These are phyloP conservation scores for Hypselothyrea guttata DNA, from an alignment of 2,888 invertebrate genomes.

Conservation along the genomic window DNA sequence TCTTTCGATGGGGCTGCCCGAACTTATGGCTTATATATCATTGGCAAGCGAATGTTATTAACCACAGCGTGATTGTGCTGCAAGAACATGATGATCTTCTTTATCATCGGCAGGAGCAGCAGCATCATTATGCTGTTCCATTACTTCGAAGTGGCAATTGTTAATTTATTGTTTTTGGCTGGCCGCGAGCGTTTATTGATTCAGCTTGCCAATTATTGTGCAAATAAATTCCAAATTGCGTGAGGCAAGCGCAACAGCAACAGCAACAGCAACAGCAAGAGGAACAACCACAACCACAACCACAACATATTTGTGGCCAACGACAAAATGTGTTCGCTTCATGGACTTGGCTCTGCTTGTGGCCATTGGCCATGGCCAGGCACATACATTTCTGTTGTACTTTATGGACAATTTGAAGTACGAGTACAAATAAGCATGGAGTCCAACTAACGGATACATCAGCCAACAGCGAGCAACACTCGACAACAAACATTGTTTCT, in stretches of 20 bases:
- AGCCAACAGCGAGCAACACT: too few species aligned
- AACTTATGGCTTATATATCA: constrained; percentile 42
- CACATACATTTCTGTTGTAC: constrained; percentile 69
- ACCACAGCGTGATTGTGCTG: neutral
- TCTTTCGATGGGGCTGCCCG: constrained; percentile 19
- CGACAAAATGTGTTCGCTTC: constrained; percentile 50
- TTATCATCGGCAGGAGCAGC: constrained; percentile 9
- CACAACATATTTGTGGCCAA: constrained; percentile 37
- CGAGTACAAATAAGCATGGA: constrained; percentile 50
- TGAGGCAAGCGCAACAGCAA: constrained; percentile 46
- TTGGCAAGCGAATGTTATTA: constrained; percentile 1
- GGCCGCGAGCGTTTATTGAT: constrained; percentile 73
- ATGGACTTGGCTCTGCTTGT: constrained; percentile 46
- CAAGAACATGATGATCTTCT: constrained; percentile 3
- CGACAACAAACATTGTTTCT: too few species aligned
- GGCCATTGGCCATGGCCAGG: constrained; percentile 50
- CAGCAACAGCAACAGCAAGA: constrained; percentile 17
- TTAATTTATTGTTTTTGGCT: constrained; percentile 68
- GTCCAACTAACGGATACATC: constrained; percentile 58
- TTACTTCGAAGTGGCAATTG: constrained; percentile 64
- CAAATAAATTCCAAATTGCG: constrained; percentile 76
- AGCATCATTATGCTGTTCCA: neutral
- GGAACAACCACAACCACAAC: constrained; percentile 18
- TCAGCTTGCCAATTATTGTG: constrained; percentile 76
- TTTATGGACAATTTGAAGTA: constrained; percentile 67